Evolutionary conservation across 2,797 vertebrate species (phyloP).

Genomic region (Galaxias olidus): DNA sequence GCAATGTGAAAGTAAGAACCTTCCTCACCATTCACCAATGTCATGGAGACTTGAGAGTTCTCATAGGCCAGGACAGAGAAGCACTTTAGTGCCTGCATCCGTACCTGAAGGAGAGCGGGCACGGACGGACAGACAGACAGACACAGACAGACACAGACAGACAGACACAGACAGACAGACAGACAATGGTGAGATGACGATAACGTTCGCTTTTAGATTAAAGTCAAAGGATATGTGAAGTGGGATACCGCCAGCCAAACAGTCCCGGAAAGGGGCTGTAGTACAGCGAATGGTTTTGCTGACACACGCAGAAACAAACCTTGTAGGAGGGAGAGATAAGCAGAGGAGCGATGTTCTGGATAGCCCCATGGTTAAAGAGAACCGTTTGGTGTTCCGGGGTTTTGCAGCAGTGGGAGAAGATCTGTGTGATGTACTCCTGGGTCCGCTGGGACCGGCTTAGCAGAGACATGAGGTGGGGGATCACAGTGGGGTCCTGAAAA

Average conservation of each 20-base stretch:
- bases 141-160: background rate
- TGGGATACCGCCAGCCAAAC: too few relatives aligned
- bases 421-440: constrained; percentile 98
- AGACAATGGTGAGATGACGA: background rate
- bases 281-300: background rate
- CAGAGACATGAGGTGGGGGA: constrained; percentile 95
- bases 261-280: too few relatives aligned
- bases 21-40: constrained; percentile 92
- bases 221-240: too few relatives aligned
- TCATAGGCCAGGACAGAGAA: constrained; percentile 98
- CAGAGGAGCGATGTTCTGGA: constrained; percentile 94
- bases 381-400: constrained; percentile 96
- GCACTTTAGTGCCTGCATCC: constrained; percentile 97
- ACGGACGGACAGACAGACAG: background rate
- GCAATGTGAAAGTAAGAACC: background rate
- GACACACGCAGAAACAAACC: constrained; percentile 62
- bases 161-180: too few relatives aligned
- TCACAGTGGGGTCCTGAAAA: constrained; percentile 91
- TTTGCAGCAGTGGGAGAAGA: constrained; percentile 99
- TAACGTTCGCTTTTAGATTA: too few relatives aligned
- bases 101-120: constrained; percentile 78
- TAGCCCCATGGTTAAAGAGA: constrained; percentile 94
- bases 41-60: constrained; percentile 96
- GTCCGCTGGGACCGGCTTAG: constrained; percentile 91
- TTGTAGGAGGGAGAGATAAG: constrained; percentile 92